These are phyloP conservation scores for Upupa epops DNA, from an alignment of 2,113 vertebrate species.

Conservation along the genomic window DNA sequence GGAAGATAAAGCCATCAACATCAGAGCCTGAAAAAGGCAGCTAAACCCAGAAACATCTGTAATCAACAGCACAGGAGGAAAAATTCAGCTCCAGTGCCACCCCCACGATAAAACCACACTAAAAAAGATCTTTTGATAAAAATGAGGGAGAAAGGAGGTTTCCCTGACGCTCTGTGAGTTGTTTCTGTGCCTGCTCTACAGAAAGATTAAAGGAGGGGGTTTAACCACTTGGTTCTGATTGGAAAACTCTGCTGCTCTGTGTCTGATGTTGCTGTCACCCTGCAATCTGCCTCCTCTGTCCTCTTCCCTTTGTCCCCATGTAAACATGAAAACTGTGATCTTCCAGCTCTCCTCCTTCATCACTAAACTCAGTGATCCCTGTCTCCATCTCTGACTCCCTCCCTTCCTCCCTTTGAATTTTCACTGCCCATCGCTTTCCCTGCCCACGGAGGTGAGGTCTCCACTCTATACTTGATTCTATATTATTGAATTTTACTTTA, in stretches of 20 bases:
- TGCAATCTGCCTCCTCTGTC: neutral
- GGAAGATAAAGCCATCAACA: neutral
- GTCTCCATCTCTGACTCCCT: neutral
- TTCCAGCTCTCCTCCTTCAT: neutral
- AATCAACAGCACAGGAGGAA: neutral
- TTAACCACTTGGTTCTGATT: neutral
- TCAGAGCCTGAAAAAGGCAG: neutral
- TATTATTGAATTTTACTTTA: too few species aligned
- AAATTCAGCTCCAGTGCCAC: neutral
- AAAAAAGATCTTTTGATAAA: neutral
- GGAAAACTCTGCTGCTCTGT: neutral
- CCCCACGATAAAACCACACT: neutral
- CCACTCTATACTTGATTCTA: neutral
- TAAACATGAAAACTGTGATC: neutral
- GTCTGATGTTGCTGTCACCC: neutral
- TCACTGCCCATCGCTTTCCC: neutral
- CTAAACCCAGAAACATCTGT: neutral
- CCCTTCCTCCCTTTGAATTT: neutral
- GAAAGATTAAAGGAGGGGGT: neutral
- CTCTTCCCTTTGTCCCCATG: neutral
- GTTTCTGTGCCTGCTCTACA: neutral
- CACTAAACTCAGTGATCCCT: neutral
- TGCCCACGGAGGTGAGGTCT: neutral
- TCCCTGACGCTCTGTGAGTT: neutral
- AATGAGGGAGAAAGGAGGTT: accelerated